Evolutionary conservation across 2,888 invertebrate genomes (phyloP).

Genomic region (Hermaeophaga mercurialis): DNA sequence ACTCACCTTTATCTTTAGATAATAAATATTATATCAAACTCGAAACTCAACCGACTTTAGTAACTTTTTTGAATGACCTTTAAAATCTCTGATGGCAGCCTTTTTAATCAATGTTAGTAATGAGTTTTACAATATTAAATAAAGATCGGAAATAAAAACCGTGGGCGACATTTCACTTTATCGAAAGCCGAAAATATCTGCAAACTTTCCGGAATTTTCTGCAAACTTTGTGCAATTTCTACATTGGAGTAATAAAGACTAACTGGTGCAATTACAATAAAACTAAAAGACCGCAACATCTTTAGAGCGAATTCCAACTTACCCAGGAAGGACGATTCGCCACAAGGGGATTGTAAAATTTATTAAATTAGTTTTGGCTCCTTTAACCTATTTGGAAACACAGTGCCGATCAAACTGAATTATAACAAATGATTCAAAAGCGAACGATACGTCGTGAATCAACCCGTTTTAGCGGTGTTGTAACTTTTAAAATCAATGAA

Average conservation of each 20-base stretch:
- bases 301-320: constrained; percentile 21
- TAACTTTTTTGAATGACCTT: too few relatives aligned
- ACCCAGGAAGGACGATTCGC: constrained; percentile 5
- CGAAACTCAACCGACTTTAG: too few relatives aligned
- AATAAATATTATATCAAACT: too few relatives aligned
- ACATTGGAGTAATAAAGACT: constrained; percentile 19
- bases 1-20: too few relatives aligned
- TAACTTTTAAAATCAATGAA: too few relatives aligned
- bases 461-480: too few relatives aligned
- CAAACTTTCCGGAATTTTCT: constrained; percentile 6
- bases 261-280: constrained; percentile 23
- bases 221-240: constrained; percentile 7
- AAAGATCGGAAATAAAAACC: not conserved
- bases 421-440: too few relatives aligned
- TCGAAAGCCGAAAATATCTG: constrained; percentile 4
- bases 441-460: too few relatives aligned
- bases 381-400: constrained; percentile 15
- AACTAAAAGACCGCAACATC: constrained; percentile 23
- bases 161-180: not conserved
- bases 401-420: not conserved
- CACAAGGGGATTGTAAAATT: constrained; percentile 10
- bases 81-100: too few relatives aligned
- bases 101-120: too few relatives aligned
- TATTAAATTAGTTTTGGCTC: constrained; percentile 23
- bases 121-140: too few relatives aligned